Base-by-base conservation (phyloP, 2,797 vertebrate genomes). In the Philypnodon macrostomus region DNA sequence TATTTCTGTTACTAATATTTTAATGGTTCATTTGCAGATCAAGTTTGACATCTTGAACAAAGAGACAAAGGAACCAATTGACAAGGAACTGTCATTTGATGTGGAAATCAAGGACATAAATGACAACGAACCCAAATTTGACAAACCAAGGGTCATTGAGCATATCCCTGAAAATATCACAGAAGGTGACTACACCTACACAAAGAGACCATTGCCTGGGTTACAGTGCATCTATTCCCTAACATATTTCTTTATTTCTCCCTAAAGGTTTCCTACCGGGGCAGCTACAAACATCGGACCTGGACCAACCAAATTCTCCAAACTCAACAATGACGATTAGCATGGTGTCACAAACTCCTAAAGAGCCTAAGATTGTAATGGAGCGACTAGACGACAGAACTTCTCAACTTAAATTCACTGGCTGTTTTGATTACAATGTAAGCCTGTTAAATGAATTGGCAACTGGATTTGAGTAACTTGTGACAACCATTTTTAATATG, bases 371-470 rank as follows among this genome's bases (percentile, higher is more conserved):
- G 35, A 60, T 95, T 16, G 3, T 0, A 1, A 2, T 90, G 14
- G 8, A 63, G 0, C 5, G 24, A 5, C 0, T 74, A 0, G 0
- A 14, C 1, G 2, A 0, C 2, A 48, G 23, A 5, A 41, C 44
- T 10, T 70, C 65, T 9, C 67, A 67, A 6, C 82, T 94, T 4
- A 5, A 0, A 2, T 63, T 88, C 3, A 58, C 39, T 0, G 90
- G 90, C 56, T 95, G 93, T 57, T 89, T 94, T 40, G 51, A 92
- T 73, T 92, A 91, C 13, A 82, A 93, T 63, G 92, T 93, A 55
- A 84, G 88, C 8, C 15, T 48, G 2, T 5, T 1, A 34, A 2
- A 19, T 40, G 13, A 12, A 4, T 14, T 1, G 13, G 23, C 2
- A 40, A 11, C 24, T 26, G 8, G 4, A 31, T 31, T 4, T 11